A percentile compares a stretch with the other conserved stretches of the same genome.
phyloP scores from a whole-genome alignment of 2,797 vertebrate genomes.

The Sebastes hopkinsi region DNA sequence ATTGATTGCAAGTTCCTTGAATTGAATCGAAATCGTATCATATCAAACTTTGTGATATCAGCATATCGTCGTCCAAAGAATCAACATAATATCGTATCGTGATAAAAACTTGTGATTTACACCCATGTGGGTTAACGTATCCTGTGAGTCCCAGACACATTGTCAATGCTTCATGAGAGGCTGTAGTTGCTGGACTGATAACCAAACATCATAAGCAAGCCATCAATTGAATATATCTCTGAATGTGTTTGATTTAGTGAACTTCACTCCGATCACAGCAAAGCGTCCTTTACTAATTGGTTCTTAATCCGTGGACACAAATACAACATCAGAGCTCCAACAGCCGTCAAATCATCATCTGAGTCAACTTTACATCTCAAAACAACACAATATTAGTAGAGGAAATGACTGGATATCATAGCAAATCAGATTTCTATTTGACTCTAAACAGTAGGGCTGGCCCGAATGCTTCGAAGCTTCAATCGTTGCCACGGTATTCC shows the following conservation, averaged over 20 bases:
- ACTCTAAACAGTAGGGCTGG: neutral
- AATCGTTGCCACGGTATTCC: no score
- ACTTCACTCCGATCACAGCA: neutral
- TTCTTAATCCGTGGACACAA: neutral
- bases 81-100: no score
- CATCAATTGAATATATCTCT: neutral
- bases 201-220: neutral
- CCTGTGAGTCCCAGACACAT: no score
- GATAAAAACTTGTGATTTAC: neutral
- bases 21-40: no score
- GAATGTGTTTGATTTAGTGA: neutral
- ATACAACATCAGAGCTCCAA: neutral
- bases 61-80: no score
- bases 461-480: no score
- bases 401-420: neutral
- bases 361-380: neutral
- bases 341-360: neutral
- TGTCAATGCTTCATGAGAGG: neutral
- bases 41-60: no score
- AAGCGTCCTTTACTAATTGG: neutral
- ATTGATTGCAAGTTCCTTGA: no score
- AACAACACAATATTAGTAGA: slow-evolving; percentile 13
- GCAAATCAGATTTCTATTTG: neutral
- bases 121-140: no score
- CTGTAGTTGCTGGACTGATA: neutral